Evolutionary conservation across 2,797 vertebrate genomes (phyloP).

Genomic region (Hydrolagus colliei): DNA sequence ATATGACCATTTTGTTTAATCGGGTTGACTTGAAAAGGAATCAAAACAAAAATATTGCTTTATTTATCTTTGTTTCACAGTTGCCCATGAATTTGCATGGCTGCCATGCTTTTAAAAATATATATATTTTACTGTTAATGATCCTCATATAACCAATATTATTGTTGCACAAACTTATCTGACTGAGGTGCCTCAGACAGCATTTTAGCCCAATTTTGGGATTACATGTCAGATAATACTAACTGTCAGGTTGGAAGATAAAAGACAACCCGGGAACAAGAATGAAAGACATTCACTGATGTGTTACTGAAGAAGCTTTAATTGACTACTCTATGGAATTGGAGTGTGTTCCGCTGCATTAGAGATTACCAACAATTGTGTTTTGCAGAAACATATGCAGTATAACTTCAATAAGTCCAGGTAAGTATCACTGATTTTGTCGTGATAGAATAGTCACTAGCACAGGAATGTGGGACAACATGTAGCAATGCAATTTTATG

Average conservation of each 20-base stretch:
- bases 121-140: background rate
- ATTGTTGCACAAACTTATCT: background rate
- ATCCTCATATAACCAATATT: background rate
- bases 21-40: too few relatives aligned
- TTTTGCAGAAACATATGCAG: background rate
- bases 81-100: background rate
- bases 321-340: background rate
- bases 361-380: background rate
- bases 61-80: background rate
- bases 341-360: background rate
- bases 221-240: background rate
- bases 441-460: background rate
- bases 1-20: too few relatives aligned
- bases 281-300: background rate
- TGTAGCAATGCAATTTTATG: background rate
- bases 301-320: background rate
- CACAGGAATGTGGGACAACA: too few relatives aligned
- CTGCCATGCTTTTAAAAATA: background rate
- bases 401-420: background rate
- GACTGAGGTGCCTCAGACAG: background rate
- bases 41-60: background rate
- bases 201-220: background rate
- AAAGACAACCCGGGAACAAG: background rate
- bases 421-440: background rate
- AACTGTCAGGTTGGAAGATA: constrained; percentile 4